Base-by-base conservation (phyloP, 2,888 invertebrate genomes). In the Herminia tarsipennalis region DNA sequence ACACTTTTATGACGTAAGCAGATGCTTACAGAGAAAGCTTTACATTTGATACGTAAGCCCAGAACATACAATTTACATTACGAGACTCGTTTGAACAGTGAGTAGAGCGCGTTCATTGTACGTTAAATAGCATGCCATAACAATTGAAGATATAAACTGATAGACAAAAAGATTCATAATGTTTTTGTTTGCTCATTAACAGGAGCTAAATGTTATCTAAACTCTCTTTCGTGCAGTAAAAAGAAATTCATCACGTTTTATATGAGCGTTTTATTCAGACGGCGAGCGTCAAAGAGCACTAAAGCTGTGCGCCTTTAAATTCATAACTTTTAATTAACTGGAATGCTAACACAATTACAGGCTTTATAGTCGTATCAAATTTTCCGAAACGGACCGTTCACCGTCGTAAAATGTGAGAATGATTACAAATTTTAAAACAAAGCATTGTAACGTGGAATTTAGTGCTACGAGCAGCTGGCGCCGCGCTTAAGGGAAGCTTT, bases 261-360 rank as follows among this genome's bases (percentile, higher is more conserved):
- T 75, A 78, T 70, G 71, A 66, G 64, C 70, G 66, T 74, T 72
- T 72, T 64, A 73, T 70, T 70, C 69, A 71, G 76, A 77, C 78
- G 80, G 75, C 72, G 71, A 76, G 72, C 81, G 81, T 81, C 83
- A 78, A 81, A 79, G 76, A 76, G 76, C 72, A 81, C 73, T 81
- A 78, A 83, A 83, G 77, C 83, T 75, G 78, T 76, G 79, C 75
- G 79, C 80, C 81, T 86, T 87, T 85, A 86, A 90, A 90, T 90
- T 90, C 90, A 89, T 90, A 88, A 89, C 86, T 90, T 88, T 89
- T 91, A 90, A 91, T 90, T 88, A 89, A 89, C 78, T 86, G 82
- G 83, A 88, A 86, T 86, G 85, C 86, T 86, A 84, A 86, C 86
- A 86, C 86, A 88, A 89, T 90, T 86, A 88, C 86, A 85, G 86